Percentiles rank a stretch among this genome's conserved stretches.
Conservation (phyloP, 1,140 invertebrate species). For the Euwallacea similis region DNA sequence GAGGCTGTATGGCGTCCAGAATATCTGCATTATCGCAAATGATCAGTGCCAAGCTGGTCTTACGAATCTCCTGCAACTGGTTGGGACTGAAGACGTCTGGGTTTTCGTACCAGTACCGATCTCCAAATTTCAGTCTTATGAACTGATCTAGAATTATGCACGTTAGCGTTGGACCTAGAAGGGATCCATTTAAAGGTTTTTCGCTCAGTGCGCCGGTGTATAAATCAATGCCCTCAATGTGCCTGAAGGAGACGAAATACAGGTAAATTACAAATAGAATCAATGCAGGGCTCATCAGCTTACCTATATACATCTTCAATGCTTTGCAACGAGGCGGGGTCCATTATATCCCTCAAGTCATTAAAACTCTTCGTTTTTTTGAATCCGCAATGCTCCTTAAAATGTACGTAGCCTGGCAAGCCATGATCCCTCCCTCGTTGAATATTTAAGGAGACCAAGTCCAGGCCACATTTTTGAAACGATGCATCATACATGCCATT, state of each 20-base stretch:
- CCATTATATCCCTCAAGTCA: conserved; percentile 69
- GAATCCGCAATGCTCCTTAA: conserved; percentile 75
- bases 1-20: conserved; percentile 70
- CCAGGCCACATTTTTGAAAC: conserved; percentile 65
- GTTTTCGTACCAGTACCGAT: conserved; percentile 87
- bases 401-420: conserved; percentile 75
- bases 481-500: conserved; percentile 39
- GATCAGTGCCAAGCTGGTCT: conserved; percentile 77
- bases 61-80: conserved; percentile 85
- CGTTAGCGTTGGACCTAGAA: conserved; percentile 81
- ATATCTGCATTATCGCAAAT: conserved; percentile 88
- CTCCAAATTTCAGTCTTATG: conserved; percentile 72
- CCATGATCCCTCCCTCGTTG: conserved; percentile 89
- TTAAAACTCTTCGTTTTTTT: conserved; percentile 69
- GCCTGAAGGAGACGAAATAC: conserved; percentile 53
- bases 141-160: conserved; percentile 90
- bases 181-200: conserved; percentile 63
- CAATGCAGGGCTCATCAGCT: conserved; percentile 16
- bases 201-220: conserved; percentile 86
- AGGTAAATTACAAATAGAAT: not conserved
- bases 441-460: conserved; percentile 84
- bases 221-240: conserved; percentile 82
- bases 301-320: conserved; percentile 69
- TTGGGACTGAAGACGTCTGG: conserved; percentile 69
- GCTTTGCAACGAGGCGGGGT: conserved; percentile 62